Conservation (phyloP, 2,113 vertebrate genomes). For the Pollachius pollachius region DNA sequence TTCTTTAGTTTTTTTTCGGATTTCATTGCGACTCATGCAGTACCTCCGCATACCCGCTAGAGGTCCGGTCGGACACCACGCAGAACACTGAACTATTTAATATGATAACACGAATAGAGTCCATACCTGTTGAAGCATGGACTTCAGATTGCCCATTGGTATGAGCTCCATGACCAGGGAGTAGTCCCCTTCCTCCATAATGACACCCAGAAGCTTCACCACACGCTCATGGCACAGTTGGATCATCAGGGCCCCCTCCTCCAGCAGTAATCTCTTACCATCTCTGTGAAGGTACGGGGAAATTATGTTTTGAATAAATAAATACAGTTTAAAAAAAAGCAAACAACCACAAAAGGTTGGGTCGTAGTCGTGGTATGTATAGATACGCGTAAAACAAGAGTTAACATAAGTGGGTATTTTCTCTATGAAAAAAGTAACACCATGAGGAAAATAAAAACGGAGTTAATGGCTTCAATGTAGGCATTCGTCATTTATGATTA, state of each 20-base stretch:
- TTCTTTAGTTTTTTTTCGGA: too few relatives aligned
- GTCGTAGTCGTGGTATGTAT: too few relatives aligned
- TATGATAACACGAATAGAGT: slow-evolving; percentile 7
- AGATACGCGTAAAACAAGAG: too few relatives aligned
- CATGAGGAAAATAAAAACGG: too few relatives aligned
- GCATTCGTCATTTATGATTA: too few relatives aligned
- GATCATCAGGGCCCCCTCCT: slow-evolving; percentile 90
- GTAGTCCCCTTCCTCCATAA: slow-evolving; percentile 87
- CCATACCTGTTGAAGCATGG: slow-evolving; percentile 81
- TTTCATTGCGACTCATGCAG: too few relatives aligned
- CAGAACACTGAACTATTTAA: background rate
- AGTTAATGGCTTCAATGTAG: too few relatives aligned
- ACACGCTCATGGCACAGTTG: slow-evolving; percentile 83
- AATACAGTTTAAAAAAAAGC: background rate
- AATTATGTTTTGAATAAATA: too few relatives aligned
- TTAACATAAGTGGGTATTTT: too few relatives aligned
- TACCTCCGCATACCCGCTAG: too few relatives aligned
- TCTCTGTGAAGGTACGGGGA: slow-evolving; percentile 46
- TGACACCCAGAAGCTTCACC: slow-evolving; percentile 87
- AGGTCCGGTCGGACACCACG: too few relatives aligned
- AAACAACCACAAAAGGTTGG: background rate
- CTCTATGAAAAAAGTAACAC: too few relatives aligned
- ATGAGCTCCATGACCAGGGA: slow-evolving; percentile 93
- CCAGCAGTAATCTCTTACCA: slow-evolving; percentile 80
- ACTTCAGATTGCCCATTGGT: slow-evolving; percentile 84